phyloP scores from a whole-genome alignment of 2,113 vertebrate species.

The Scalopus aquaticus region DNA sequence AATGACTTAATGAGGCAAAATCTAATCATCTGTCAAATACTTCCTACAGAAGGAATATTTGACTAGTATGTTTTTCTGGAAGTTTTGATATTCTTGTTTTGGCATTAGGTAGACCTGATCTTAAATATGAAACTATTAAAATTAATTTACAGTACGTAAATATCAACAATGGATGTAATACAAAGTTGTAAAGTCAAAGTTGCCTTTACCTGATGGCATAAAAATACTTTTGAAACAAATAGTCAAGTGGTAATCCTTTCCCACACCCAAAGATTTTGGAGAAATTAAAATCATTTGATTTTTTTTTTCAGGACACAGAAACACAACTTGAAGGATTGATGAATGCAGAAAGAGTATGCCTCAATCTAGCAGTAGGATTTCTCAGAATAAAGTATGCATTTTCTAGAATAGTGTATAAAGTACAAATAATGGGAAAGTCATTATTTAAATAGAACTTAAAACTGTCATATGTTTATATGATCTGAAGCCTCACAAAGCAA shows the following conservation, averaged over 20 bases:
- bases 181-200: conserved; percentile 44
- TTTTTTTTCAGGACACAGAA: background rate
- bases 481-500: background rate
- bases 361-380: background rate
- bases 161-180: background rate
- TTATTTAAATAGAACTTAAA: conserved; percentile 45
- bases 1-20: background rate
- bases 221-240: conserved; percentile 10
- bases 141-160: conserved; percentile 14
- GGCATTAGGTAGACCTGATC: background rate
- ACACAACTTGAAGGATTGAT: background rate
- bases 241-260: background rate
- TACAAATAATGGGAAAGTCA: background rate
- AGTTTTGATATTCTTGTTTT: background rate
- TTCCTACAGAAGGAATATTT: conserved; percentile 20
- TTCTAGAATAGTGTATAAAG: background rate
- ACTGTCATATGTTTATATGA: background rate
- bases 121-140: conserved; percentile 27
- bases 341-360: background rate
- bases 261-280: background rate
- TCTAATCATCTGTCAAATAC: conserved; percentile 4
- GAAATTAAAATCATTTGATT: background rate
- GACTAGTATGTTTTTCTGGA: background rate
- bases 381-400: conserved; percentile 29
- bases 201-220: background rate